Percentiles rank a stretch among this genome's conserved stretches.
phyloP scores from a whole-genome alignment of 2,888 invertebrate species.

The Allolobophora icterica region DNA sequence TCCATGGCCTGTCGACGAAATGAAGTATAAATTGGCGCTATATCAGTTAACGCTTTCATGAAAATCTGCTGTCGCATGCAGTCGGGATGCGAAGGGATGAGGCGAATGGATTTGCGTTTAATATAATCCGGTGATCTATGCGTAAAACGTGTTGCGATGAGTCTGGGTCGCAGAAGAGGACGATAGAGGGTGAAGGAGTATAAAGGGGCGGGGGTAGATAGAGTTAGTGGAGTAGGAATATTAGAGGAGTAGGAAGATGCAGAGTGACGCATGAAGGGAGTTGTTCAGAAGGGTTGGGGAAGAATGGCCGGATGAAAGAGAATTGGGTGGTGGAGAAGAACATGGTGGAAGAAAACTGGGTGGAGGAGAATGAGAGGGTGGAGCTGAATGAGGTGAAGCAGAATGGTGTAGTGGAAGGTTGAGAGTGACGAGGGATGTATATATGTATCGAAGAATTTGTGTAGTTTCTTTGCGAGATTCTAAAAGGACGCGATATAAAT shows the following conservation, averaged over 20 bases:
- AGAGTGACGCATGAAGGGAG: no score
- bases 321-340: not conserved
- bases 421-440: not conserved
- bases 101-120: slow-evolving; percentile 1
- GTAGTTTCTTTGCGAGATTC: not conserved
- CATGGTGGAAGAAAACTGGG: not conserved
- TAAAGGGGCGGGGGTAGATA: not conserved
- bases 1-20: not conserved
- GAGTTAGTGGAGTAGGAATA: not conserved
- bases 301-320: not conserved
- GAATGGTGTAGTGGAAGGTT: not conserved
- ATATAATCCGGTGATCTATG: not conserved
- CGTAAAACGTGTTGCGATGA: not conserved
- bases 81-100: not conserved
- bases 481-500: not conserved
- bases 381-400: not conserved
- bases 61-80: slow-evolving; percentile 7
- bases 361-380: not conserved
- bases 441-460: not conserved
- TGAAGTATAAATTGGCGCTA: slow-evolving; percentile 17
- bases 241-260: no score
- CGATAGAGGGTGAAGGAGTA: not conserved
- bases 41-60: slow-evolving; percentile 17
- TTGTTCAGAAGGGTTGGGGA: not conserved
- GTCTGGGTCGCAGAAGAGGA: not conserved